A percentile compares a stretch with the other conserved stretches of the same genome.
Evolutionary conservation across 2,113 vertebrate species (phyloP).

Genomic region (Rhinichthys klamathensis): DNA sequence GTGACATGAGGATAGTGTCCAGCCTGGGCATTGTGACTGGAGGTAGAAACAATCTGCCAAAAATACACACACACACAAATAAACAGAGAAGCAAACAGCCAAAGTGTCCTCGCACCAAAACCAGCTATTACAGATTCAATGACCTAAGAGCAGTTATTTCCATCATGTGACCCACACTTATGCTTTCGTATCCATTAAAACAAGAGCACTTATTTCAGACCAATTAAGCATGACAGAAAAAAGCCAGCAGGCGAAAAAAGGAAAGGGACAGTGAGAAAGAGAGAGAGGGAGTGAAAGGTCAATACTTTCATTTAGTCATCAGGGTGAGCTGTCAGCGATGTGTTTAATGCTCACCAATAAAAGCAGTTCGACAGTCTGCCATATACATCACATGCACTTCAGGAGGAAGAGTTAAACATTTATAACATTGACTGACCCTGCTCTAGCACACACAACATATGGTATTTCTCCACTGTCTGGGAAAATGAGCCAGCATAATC

Average conservation of each 20-base stretch:
- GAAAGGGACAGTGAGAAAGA: not conserved
- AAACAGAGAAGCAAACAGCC: slow-evolving; percentile 6
- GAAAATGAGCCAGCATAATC: not conserved
- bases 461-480: slow-evolving; percentile 10
- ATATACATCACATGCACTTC: slow-evolving; percentile 18
- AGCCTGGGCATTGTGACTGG: not conserved
- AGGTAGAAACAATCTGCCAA: slow-evolving; percentile 18
- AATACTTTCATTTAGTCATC: slow-evolving; percentile 47
- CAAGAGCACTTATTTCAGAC: slow-evolving; percentile 57
- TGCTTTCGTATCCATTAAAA: slow-evolving; percentile 52
- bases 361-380: slow-evolving; percentile 17
- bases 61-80: slow-evolving; percentile 29
- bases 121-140: slow-evolving; percentile 1
- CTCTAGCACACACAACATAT: slow-evolving; percentile 45
- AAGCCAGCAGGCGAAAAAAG: not conserved
- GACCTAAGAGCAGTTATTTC: slow-evolving; percentile 37
- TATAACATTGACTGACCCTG: slow-evolving; percentile 25
- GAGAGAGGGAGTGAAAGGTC: slow-evolving; percentile 26
- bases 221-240: slow-evolving; percentile 53
- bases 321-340: slow-evolving; percentile 27
- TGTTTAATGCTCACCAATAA: slow-evolving; percentile 44
- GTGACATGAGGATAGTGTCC: slow-evolving; percentile 15
- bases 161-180: slow-evolving; percentile 18
- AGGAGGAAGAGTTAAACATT: slow-evolving; percentile 36
- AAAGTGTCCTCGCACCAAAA: no score